A percentile compares a stretch with the other conserved stretches of the same genome.
Conservation (phyloP, 2,113 vertebrate species). For the Pollimyrus isidori region DNA sequence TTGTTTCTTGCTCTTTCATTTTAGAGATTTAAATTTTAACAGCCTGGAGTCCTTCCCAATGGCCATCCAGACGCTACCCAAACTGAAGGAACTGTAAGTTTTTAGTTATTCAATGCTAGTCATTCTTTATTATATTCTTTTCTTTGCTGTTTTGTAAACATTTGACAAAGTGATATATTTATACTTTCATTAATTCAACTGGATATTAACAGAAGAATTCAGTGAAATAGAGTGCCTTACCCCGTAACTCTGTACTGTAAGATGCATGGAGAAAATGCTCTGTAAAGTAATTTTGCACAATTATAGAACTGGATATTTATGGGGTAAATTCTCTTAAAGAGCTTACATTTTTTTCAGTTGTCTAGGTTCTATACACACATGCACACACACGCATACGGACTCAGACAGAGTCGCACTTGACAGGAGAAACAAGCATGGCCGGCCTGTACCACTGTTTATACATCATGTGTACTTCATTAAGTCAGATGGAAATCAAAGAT, state of each 20-base stretch:
- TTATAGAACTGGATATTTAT: neutral
- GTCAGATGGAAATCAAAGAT: neutral
- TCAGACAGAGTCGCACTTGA: neutral
- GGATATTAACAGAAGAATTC: neutral
- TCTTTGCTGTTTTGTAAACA: neutral
- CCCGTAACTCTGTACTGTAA: neutral
- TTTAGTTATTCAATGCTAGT: neutral
- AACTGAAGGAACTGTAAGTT: constrained; percentile 95
- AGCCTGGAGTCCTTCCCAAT: constrained; percentile 84
- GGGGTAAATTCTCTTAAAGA: neutral
- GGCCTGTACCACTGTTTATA: neutral
- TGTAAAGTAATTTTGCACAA: neutral
- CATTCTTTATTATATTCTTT: neutral
- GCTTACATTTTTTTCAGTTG: neutral
- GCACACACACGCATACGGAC: neutral
- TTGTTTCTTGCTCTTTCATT: constrained; percentile 20
- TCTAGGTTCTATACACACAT: neutral
- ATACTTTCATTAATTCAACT: neutral
- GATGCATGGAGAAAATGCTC: neutral
- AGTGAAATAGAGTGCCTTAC: neutral
- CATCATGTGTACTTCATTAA: neutral
- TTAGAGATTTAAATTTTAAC: constrained; percentile 94
- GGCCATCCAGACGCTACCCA: constrained; percentile 84
- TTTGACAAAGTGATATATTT: neutral
- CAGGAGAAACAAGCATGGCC: neutral